These are phyloP conservation scores for Nowickia ferox DNA, from an alignment of 2,888 invertebrate species.

Conservation along the genomic window DNA sequence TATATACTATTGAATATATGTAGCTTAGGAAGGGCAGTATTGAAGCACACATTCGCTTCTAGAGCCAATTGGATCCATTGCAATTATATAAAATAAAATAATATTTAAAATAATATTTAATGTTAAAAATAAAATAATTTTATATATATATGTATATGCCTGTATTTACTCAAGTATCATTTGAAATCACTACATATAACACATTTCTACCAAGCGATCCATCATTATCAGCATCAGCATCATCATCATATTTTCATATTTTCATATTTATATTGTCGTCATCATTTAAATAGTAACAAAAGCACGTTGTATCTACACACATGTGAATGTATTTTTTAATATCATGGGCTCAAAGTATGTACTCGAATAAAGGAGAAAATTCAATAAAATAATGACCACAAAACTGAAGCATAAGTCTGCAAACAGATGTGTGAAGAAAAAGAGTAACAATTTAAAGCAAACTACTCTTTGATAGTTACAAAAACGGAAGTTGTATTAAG, in stretches of 20 bases:
- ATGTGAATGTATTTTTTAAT: not conserved
- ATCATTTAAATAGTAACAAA: slow-evolving; percentile 31
- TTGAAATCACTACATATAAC: slow-evolving; percentile 23
- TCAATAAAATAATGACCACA: slow-evolving; percentile 5
- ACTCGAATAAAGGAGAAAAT: slow-evolving; percentile 19
- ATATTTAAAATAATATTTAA: no score
- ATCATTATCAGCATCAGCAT: slow-evolving; percentile 16
- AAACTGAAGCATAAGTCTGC: no score
- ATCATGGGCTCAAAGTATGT: slow-evolving; percentile 39
- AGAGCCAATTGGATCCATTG: no score
- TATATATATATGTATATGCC: not conserved
- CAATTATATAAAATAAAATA: no score
- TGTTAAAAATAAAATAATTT: no score
- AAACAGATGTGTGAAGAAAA: not conserved
- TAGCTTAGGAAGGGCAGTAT: no score
- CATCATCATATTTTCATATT: slow-evolving; percentile 34
- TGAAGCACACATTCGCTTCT: no score
- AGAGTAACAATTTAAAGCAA: not conserved
- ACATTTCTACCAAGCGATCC: slow-evolving; percentile 23
- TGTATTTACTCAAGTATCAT: slow-evolving; percentile 16
- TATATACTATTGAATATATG: no score
- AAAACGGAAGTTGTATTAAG: no score
- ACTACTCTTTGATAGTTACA: no score
- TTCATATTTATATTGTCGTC: slow-evolving; percentile 35
- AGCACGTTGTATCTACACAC: slow-evolving; percentile 23